Conservation (phyloP, 2,797 vertebrate genomes). For the Acomys russatus region DNA sequence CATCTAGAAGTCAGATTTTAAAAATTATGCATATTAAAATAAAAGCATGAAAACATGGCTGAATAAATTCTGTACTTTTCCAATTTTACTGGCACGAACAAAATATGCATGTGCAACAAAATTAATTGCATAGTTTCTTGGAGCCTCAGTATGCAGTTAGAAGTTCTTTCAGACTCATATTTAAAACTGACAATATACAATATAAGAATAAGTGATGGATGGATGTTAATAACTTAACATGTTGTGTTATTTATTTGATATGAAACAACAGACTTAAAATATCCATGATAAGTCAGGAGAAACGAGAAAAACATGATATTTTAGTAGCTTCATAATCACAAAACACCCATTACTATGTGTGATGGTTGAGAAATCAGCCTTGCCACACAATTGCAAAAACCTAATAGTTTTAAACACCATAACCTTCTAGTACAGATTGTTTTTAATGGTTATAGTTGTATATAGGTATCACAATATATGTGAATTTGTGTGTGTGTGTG, state of each 20-base stretch:
- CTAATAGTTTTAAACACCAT: conserved; percentile 29
- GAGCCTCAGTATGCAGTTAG: not conserved
- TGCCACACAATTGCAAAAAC: not conserved
- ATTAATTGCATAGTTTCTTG: not conserved
- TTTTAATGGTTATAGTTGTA: not conserved
- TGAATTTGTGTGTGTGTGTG: not conserved
- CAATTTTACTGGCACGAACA: not conserved
- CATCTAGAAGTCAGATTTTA: not conserved
- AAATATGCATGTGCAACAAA: not conserved
- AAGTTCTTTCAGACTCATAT: conserved; percentile 45
- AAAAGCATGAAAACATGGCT: not conserved
- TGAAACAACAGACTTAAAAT: conserved; percentile 28
- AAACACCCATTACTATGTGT: not conserved
- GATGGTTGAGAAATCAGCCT: conserved; percentile 19
- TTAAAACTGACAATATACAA: conserved; percentile 18
- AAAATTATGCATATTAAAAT: not conserved
- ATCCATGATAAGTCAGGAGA: not conserved
- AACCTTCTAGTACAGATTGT: not conserved
- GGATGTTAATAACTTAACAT: not conserved
- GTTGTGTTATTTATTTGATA: not conserved
- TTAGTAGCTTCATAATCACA: not conserved
- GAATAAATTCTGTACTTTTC: not conserved
- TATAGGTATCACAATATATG: not conserved
- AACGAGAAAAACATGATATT: not conserved
- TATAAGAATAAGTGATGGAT: not conserved